These are phyloP conservation scores for Priapulus caudatus DNA, from an alignment of 2,888 invertebrate genomes.

Conservation along the genomic window DNA sequence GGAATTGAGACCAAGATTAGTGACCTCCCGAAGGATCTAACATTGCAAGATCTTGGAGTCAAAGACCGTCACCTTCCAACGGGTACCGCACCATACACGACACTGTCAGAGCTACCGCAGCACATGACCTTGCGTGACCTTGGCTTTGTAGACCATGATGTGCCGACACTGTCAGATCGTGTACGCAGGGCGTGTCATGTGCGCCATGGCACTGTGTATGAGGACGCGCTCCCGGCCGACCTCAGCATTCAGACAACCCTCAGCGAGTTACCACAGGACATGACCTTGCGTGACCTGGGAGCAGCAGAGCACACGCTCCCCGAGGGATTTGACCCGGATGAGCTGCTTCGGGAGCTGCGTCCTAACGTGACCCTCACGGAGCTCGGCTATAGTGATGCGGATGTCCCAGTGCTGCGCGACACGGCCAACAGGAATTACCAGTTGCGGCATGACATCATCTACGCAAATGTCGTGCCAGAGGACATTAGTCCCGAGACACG, in stretches of 20 bases:
- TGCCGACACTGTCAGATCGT: neutral
- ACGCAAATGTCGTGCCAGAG: neutral
- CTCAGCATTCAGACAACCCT: neutral
- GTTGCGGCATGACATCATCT: neutral
- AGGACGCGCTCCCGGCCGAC: neutral
- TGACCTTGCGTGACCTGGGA: neutral
- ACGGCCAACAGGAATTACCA: neutral
- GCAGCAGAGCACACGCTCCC: neutral
- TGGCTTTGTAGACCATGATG: neutral
- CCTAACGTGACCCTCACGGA: neutral
- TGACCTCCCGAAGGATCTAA: neutral
- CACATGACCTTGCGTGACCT: neutral
- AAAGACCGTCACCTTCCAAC: neutral
- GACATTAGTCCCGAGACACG: neutral
- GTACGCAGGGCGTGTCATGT: neutral
- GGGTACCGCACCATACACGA: neutral
- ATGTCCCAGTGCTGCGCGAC: neutral
- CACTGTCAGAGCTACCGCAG: neutral
- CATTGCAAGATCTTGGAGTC: neutral
- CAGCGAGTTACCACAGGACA: neutral
- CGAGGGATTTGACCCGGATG: neutral
- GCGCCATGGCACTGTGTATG: neutral
- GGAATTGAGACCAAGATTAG: neutral
- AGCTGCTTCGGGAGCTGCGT: neutral
- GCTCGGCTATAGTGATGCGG: neutral